These are phyloP conservation scores for Lasiurus borealis DNA, from an alignment of 2,113 vertebrate species.

Conservation along the genomic window DNA sequence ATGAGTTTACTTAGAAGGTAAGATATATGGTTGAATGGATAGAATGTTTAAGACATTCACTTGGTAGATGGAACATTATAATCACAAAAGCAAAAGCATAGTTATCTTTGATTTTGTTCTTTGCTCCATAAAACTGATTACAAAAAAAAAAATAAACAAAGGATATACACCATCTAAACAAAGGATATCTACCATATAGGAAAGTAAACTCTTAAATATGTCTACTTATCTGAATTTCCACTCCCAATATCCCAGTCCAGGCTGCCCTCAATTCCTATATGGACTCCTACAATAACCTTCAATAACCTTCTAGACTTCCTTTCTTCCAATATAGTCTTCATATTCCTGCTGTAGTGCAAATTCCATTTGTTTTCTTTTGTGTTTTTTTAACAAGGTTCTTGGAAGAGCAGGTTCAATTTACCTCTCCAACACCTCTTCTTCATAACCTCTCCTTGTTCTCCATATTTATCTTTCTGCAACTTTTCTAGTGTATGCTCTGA, in stretches of 20 bases:
- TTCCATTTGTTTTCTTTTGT: not conserved
- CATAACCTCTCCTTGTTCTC: not conserved
- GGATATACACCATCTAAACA: too few relatives aligned
- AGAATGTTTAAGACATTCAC: too few relatives aligned
- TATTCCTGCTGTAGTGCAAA: not conserved
- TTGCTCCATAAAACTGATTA: too few relatives aligned
- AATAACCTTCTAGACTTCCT: not conserved
- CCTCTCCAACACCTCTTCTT: not conserved
- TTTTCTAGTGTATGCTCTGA: not conserved
- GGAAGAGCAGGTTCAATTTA: not conserved
- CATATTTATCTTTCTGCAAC: not conserved
- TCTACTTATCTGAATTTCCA: not conserved
- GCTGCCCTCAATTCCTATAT: not conserved
- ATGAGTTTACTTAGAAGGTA: too few relatives aligned
- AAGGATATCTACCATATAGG: too few relatives aligned
- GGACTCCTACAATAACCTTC: not conserved
- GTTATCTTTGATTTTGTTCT: too few relatives aligned
- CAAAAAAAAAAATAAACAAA: too few relatives aligned
- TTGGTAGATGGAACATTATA: too few relatives aligned
- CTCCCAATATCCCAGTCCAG: not conserved
- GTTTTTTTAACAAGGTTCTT: not conserved
- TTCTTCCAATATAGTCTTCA: not conserved
- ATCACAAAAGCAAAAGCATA: too few relatives aligned
- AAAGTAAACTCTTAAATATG: not conserved
- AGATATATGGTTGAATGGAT: too few relatives aligned